Conservation (phyloP, 2,113 vertebrate genomes). For the Saimiri boliviensis region DNA sequence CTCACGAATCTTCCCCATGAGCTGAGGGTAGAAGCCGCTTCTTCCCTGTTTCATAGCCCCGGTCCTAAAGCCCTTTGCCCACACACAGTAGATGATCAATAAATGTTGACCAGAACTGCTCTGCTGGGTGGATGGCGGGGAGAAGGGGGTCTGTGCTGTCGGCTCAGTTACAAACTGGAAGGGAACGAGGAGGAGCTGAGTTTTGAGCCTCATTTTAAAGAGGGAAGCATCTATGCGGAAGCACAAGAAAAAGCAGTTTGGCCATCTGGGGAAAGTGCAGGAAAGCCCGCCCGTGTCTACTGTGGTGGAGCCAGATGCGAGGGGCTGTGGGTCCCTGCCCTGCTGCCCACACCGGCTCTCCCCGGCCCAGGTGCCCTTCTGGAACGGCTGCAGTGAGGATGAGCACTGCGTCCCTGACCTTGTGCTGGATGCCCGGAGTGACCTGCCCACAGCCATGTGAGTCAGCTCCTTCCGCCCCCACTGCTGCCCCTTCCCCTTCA, state of each 20-base stretch:
- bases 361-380: constrained; percentile 92
- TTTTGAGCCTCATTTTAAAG: background rate
- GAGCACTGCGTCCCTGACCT: constrained; percentile 96
- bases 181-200: background rate
- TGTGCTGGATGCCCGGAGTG: constrained; percentile 90
- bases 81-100: background rate
- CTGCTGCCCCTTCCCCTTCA: background rate
- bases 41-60: background rate
- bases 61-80: background rate
- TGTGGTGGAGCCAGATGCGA: background rate
- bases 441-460: constrained; percentile 92
- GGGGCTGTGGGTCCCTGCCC: background rate
- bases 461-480: constrained; percentile 41
- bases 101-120: background rate
- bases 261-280: background rate
- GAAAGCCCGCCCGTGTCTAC: background rate
- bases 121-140: background rate
- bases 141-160: background rate
- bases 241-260: background rate
- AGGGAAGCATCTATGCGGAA: background rate
- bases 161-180: background rate
- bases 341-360: background rate
- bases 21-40: background rate
- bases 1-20: background rate
- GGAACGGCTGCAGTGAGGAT: constrained; percentile 98